phyloP scores from a whole-genome alignment of 1,140 invertebrate species.

The Leptinotarsa lineolata region DNA sequence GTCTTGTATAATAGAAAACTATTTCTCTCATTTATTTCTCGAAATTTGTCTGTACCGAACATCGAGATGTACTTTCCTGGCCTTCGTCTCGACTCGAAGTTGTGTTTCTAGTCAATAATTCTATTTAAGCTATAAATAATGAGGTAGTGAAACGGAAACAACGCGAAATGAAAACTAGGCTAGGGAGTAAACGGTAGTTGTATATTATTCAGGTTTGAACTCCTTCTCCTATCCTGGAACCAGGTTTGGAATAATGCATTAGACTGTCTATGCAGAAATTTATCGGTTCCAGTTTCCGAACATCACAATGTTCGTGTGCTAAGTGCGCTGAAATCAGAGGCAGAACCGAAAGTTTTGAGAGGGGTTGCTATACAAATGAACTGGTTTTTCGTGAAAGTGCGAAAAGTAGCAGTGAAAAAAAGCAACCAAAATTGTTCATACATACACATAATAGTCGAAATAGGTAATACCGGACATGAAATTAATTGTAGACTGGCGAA shows the following conservation, averaged over 20 bases:
- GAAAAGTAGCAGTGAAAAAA: no score
- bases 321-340: neutral
- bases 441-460: no score
- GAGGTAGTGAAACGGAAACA: neutral
- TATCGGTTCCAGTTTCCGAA: slow-evolving; percentile 9
- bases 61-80: neutral
- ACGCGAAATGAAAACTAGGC: slow-evolving; percentile 21
- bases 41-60: no score
- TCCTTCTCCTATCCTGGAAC: neutral
- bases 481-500: no score
- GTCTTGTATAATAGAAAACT: no score
- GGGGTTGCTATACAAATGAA: no score
- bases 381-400: no score
- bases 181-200: slow-evolving; percentile 23
- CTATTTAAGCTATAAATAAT: slow-evolving; percentile 1
- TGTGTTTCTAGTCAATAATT: slow-evolving; percentile 9
- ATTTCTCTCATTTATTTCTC: no score
- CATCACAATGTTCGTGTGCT: slow-evolving; percentile 8
- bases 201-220: slow-evolving; percentile 16
- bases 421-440: no score
- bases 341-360: no score
- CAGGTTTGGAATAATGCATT: slow-evolving; percentile 23
- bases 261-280: slow-evolving; percentile 18
- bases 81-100: neutral
- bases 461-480: no score